These are phyloP conservation scores for Gracilinanus agilis DNA, from an alignment of 2,113 vertebrate species.

Conservation along the genomic window DNA sequence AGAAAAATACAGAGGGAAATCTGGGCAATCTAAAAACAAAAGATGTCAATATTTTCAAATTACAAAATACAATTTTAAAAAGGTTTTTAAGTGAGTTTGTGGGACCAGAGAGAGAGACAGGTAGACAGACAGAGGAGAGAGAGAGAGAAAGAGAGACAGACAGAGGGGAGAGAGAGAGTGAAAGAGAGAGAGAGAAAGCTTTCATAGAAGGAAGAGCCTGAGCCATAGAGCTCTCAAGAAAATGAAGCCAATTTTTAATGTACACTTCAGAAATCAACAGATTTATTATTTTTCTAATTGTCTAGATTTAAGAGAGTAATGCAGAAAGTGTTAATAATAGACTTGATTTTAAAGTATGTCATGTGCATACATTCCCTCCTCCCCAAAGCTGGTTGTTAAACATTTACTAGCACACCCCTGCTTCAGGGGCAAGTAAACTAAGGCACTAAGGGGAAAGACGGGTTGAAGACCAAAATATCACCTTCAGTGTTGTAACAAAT, in stretches of 20 bases:
- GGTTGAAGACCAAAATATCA: background rate
- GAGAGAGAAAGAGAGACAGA: no score
- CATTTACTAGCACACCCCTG: background rate
- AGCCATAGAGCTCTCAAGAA: background rate
- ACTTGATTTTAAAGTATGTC: background rate
- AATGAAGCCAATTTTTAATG: background rate
- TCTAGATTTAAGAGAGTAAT: background rate
- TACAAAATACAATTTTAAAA: background rate
- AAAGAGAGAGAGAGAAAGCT: no score
- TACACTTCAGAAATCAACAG: background rate
- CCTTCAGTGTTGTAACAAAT: background rate
- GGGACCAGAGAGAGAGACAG: no score
- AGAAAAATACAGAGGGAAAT: background rate
- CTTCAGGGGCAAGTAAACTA: background rate
- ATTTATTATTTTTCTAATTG: background rate
- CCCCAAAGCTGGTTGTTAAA: background rate
- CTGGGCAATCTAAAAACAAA: background rate
- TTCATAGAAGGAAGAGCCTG: no score
- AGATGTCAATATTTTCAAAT: background rate
- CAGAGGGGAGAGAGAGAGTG: no score
- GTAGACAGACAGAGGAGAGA: no score
- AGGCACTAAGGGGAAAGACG: background rate
- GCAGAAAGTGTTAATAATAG: background rate
- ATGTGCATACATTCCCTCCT: background rate
- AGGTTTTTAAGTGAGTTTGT: background rate